These are phyloP conservation scores for Rhopalosiphum padi DNA, from an alignment of 1,140 invertebrate genomes.

Conservation along the genomic window DNA sequence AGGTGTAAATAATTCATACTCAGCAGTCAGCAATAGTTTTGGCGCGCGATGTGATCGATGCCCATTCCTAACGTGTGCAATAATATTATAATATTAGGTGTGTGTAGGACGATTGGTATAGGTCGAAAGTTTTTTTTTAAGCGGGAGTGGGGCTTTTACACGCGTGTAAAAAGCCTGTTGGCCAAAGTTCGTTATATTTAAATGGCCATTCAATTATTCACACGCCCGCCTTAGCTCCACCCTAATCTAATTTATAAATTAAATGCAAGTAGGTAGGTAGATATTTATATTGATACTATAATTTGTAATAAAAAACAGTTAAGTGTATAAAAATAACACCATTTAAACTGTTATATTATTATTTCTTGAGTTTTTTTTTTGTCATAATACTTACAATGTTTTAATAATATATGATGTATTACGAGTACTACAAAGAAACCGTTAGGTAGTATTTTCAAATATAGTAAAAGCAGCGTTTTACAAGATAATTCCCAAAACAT, in stretches of 20 bases:
- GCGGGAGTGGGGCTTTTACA: not conserved
- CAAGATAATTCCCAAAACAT: not conserved
- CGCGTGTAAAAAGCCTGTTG: not conserved
- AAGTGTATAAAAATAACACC: not conserved
- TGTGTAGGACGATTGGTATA: not conserved
- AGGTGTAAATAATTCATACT: not conserved
- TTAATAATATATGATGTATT: not conserved
- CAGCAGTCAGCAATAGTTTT: not conserved
- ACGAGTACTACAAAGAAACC: not conserved
- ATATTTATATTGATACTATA: not conserved
- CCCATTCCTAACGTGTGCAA: not conserved
- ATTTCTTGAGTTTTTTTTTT: not conserved
- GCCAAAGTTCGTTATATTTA: constrained; percentile 10
- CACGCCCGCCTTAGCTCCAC: not conserved
- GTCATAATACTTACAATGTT: not conserved
- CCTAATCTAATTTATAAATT: not conserved
- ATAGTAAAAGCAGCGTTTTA: not conserved
- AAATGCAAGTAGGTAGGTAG: not conserved
- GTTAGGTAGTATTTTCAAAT: not conserved
- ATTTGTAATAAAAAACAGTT: not conserved
- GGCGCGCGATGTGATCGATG: not conserved
- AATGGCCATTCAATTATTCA: not conserved
- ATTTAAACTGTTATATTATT: not conserved
- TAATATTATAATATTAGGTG: not conserved
- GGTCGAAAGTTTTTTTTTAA: not conserved